Evolutionary conservation across 2,797 vertebrate species (phyloP), one percentile per base, ranked within the genome.

Genomic region (Gadopsis marmoratus): DNA sequence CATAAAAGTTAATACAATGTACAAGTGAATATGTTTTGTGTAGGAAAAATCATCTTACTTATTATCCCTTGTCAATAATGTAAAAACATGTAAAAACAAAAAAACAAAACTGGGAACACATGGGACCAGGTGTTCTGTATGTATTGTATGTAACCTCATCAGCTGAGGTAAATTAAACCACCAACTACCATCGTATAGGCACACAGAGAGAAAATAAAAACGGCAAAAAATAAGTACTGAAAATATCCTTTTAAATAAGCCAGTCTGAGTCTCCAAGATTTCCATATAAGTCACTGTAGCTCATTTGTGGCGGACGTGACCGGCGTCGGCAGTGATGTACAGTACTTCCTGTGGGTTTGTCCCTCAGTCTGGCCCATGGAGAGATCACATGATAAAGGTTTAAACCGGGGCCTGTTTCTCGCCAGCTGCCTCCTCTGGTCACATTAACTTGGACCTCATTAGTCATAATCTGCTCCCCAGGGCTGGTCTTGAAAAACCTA

Each of bases 391-490:
- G 94, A 95, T 95, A 94, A 94, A 86, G 71, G 70, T 84, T 92
- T 70, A 79, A 86, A 85, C 78, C 11, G 17, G 68, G 86, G 74
- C 78, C 83, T 76, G 79, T 82, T 92, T 84, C 87, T 91, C 63
- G 68, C 89, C 89, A 92, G 85, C 88, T 92, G 90, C 90, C 90
- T 92, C 89, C 88, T 88, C 86, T 56, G 88, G 91, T 93, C 92
- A 92, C 41, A 80, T 94, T 94, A 93, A 92, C 90, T 90, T 68
- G 80, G 87, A 92, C 84, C 90, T 94, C 92, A 95, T 94, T 95
- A 95, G 91, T 91, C 83, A 92, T 92, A 94, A 95, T 95, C 89
- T 88, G 54, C 78, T 95, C 95, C 93, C 93, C 45, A 55, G 94
- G 89, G 94, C 74, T 78, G 19, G 72, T 75, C 88, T 89, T 89